A percentile compares a stretch with the other conserved stretches of the same genome.
Evolutionary conservation across 2,888 invertebrate genomes (phyloP).

Genomic region (Diploptera punctata): DNA sequence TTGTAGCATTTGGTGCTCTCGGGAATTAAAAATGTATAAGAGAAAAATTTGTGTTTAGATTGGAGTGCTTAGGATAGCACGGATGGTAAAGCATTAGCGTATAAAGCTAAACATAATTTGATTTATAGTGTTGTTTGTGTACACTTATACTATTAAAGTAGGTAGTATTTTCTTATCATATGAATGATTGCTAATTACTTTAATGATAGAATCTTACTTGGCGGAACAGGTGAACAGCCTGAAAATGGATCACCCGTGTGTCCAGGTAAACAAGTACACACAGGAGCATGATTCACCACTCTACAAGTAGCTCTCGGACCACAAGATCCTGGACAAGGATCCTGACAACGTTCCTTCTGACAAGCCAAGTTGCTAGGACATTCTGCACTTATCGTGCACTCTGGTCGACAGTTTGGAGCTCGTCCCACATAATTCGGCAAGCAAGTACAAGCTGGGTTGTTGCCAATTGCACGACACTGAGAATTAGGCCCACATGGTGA

Average conservation of each 20-base stretch:
- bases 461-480: constrained; percentile 71
- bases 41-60: too few relatives aligned
- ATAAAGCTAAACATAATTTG: too few relatives aligned
- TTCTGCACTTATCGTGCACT: constrained; percentile 75
- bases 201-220: constrained; percentile 49
- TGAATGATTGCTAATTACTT: too few relatives aligned
- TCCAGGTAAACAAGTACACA: constrained; percentile 73
- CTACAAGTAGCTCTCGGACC: constrained; percentile 74
- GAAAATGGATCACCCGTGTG: constrained; percentile 56
- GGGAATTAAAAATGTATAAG: too few relatives aligned
- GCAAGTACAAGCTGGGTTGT: constrained; percentile 62
- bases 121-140: too few relatives aligned
- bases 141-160: too few relatives aligned
- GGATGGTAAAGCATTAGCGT: too few relatives aligned
- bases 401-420: constrained; percentile 74
- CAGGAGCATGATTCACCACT: constrained; percentile 74
- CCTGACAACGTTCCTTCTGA: constrained; percentile 72
- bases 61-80: too few relatives aligned
- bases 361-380: constrained; percentile 67
- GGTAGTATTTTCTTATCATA: too few relatives aligned
- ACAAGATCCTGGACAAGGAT: constrained; percentile 78
- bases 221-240: constrained; percentile 46
- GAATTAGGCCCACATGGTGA: constrained; percentile 81
- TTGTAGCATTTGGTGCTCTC: too few relatives aligned
- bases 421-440: constrained; percentile 64